A percentile compares a stretch with the other conserved stretches of the same genome.
Evolutionary conservation across 2,113 vertebrate species (phyloP).

Genomic region (Nymphicus hollandicus): DNA sequence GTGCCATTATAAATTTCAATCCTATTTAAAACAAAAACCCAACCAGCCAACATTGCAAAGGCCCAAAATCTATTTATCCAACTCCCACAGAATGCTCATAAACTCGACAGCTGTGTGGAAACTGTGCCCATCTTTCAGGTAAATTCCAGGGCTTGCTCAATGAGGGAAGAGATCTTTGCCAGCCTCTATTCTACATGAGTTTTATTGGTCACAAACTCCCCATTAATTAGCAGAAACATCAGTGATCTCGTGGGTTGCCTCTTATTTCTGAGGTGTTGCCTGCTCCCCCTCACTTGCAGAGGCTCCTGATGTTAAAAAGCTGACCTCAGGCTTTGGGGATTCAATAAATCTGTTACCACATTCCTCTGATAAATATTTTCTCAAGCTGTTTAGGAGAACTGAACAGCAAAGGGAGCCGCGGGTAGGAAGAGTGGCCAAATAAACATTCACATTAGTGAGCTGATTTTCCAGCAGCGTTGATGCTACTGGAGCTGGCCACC

Average conservation of each 20-base stretch:
- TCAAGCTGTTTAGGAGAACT: constrained; percentile 34
- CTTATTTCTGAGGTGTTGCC: neutral
- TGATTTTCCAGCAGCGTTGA: neutral
- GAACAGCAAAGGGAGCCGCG: constrained; percentile 2
- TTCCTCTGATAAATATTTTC: constrained; percentile 51
- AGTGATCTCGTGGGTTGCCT: neutral
- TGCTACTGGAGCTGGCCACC: neutral
- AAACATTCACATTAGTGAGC: neutral
- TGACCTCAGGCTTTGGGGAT: constrained; percentile 22
- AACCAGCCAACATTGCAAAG: neutral
- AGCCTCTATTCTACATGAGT: neutral
- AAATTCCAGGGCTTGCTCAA: neutral
- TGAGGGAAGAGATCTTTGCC: neutral
- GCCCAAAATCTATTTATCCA: neutral
- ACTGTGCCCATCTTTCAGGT: neutral
- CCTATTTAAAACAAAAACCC: neutral
- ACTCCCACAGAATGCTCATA: neutral
- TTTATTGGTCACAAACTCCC: constrained; percentile 8
- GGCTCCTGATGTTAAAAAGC: constrained; percentile 2
- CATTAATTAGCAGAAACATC: constrained; percentile 31
- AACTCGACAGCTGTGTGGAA: neutral
- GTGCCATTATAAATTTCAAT: neutral
- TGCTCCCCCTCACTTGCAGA: neutral
- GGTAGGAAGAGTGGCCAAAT: constrained; percentile 3
- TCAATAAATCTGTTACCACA: constrained; percentile 59